A percentile compares a stretch with the other conserved stretches of the same genome.
These are phyloP conservation scores for Nemapogon koenigi DNA, from an alignment of 2,888 invertebrate species.

Conservation along the genomic window DNA sequence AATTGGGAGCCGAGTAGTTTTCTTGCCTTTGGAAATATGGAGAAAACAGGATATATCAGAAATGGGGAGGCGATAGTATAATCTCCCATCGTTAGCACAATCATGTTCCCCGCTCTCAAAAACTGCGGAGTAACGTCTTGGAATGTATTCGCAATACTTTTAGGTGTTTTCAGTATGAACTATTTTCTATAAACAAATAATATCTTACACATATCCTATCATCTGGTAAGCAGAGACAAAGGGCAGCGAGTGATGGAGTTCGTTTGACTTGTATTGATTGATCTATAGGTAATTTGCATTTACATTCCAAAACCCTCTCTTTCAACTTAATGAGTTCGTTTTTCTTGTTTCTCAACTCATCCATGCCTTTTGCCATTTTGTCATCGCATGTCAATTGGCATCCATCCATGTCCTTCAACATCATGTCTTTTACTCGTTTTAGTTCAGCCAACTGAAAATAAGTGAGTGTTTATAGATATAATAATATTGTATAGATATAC, in stretches of 20 bases:
- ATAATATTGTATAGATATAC: too few species aligned
- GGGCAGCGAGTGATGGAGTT: conserved; percentile 43
- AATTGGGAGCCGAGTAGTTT: too few species aligned
- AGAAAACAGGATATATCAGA: too few species aligned
- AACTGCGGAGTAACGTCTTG: too few species aligned
- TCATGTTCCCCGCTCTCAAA: too few species aligned
- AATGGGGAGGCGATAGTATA: too few species aligned
- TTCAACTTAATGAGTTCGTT: conserved; percentile 15
- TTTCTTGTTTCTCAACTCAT: conserved; percentile 3
- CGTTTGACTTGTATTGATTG: conserved; percentile 36
- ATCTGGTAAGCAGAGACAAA: conserved; percentile 39
- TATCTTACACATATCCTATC: conserved; percentile 21
- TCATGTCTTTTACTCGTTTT: not conserved
- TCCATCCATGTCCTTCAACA: conserved; percentile 3
- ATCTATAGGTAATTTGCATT: conserved; percentile 41
- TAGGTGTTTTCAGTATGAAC: too few species aligned
- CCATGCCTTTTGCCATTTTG: not conserved
- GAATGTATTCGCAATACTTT: too few species aligned
- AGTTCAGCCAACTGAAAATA: conserved; percentile 21
- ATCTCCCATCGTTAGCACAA: too few species aligned
- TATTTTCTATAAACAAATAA: too few species aligned
- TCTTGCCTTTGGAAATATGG: too few species aligned
- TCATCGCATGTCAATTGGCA: conserved; percentile 6
- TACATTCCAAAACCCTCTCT: conserved; percentile 34
- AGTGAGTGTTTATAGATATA: too few species aligned